Evolutionary conservation across 2,797 vertebrate species (phyloP).

Genomic region (Fringilla coelebs): DNA sequence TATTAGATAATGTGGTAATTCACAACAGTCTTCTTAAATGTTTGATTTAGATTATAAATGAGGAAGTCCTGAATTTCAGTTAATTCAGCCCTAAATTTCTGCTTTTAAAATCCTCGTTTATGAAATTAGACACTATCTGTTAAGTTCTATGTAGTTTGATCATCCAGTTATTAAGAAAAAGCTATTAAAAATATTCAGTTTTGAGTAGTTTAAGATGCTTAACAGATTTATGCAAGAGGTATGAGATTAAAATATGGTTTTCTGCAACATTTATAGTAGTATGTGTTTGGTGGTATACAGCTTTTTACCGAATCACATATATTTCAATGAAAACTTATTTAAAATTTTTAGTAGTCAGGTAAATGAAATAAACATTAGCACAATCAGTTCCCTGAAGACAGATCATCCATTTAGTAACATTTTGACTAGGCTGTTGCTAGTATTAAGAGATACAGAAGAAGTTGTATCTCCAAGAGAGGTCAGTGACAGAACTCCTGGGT

Average conservation of each 20-base stretch:
- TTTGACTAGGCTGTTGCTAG: neutral
- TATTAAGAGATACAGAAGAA: neutral
- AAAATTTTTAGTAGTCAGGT: neutral
- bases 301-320: neutral
- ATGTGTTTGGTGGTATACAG: neutral
- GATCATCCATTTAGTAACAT: neutral
- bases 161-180: neutral
- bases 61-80: neutral
- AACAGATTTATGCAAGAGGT: neutral
- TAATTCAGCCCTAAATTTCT: neutral
- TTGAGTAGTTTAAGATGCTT: neutral
- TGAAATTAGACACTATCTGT: neutral
- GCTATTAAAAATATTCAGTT: neutral
- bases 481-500: neutral
- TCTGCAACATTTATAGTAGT: neutral
- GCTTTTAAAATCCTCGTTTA: neutral
- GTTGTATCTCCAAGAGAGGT: neutral
- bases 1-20: neutral
- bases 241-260: neutral
- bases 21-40: neutral
- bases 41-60: neutral
- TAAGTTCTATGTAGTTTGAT: neutral
- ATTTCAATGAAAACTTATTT: neutral
- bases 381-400: neutral
- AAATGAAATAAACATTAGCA: neutral